These are phyloP conservation scores for Agrypnia vestita DNA, from an alignment of 1,140 invertebrate genomes.

Conservation along the genomic window DNA sequence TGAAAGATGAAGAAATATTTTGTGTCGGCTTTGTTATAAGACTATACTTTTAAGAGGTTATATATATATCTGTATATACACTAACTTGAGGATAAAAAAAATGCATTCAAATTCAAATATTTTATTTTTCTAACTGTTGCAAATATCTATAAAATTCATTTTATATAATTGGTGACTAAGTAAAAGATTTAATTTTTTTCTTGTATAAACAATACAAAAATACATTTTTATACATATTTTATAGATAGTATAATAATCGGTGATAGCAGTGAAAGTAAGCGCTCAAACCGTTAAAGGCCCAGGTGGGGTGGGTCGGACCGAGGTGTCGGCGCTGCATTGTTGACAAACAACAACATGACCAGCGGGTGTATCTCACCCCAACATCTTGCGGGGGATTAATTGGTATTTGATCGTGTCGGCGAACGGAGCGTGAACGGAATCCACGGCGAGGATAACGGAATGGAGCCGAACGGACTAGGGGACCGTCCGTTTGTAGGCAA, in stretches of 20 bases:
- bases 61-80: no score
- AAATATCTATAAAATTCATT: no score
- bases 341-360: constrained; percentile 49
- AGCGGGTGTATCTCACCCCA: constrained; percentile 37
- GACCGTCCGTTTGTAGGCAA: constrained; percentile 10
- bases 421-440: constrained; percentile 51
- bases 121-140: no score
- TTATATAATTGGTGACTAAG: no score
- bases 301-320: constrained; percentile 29
- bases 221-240: not conserved
- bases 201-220: not conserved
- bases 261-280: not conserved
- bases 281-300: not conserved
- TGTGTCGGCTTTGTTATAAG: no score
- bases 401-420: constrained; percentile 58
- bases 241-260: not conserved
- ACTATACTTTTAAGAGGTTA: no score
- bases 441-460: constrained; percentile 30
- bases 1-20: no score
- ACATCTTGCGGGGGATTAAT: constrained; percentile 59
- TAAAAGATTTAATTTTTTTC: no score
- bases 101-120: no score
- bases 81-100: no score
- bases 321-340: constrained; percentile 40
- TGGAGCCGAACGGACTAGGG: constrained; percentile 34